These are phyloP conservation scores for Novumbra hubbsi DNA, from an alignment of 2,797 vertebrate species.

Conservation along the genomic window DNA sequence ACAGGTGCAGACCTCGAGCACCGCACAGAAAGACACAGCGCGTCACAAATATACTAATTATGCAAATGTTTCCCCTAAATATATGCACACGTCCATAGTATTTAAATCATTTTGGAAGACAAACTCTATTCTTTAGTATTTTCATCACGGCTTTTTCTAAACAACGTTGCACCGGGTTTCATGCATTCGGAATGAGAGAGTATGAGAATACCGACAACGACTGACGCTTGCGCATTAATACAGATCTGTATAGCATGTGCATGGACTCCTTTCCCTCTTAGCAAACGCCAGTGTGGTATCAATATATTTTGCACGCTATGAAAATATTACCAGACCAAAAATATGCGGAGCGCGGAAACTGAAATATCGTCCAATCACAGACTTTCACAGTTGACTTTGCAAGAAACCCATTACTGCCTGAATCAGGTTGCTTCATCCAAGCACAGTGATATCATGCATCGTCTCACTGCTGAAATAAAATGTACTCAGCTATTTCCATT, in stretches of 20 bases:
- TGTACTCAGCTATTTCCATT: not conserved
- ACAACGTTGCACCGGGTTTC: not conserved
- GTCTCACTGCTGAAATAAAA: constrained; percentile 7
- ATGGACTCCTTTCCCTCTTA: constrained; percentile 9
- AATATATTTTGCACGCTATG: constrained; percentile 15
- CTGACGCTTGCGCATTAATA: constrained; percentile 44
- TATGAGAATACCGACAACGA: constrained; percentile 12
- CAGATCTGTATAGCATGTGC: constrained; percentile 35
- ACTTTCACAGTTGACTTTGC: constrained; percentile 10
- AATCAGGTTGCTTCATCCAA: not conserved
- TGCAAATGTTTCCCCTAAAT: not conserved
- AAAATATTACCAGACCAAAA: constrained; percentile 26
- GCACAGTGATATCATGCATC: not conserved
- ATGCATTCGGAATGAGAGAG: not conserved
- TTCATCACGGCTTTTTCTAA: not conserved
- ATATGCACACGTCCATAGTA: not conserved
- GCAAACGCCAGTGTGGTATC: constrained; percentile 25
- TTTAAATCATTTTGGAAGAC: not conserved
- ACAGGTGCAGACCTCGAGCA: constrained; percentile 12
- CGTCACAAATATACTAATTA: not conserved
- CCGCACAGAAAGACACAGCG: not conserved
- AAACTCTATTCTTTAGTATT: not conserved
- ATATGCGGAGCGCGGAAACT: constrained; percentile 34
- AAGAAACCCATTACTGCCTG: not conserved
- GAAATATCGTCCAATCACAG: constrained; percentile 54